Evolutionary conservation across 2,888 invertebrate genomes (phyloP).

Genomic region (Morinoia aosen): DNA sequence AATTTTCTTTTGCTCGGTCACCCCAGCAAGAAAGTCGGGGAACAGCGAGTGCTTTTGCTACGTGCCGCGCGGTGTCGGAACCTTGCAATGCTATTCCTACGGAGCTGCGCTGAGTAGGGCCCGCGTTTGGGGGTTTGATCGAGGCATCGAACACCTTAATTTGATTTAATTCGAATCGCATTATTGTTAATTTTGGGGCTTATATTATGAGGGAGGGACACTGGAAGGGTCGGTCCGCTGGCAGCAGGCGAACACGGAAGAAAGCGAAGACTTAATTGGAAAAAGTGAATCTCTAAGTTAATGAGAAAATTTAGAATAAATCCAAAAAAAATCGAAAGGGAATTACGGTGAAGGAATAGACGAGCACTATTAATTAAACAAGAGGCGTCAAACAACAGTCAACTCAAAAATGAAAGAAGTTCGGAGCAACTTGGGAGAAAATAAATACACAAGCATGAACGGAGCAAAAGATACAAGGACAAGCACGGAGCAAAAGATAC

Average conservation of each 20-base stretch:
- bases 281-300: not conserved
- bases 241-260: not conserved
- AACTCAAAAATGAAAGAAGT: not conserved
- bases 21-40: not conserved
- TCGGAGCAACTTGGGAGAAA: not conserved
- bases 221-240: not conserved
- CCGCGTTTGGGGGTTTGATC: slow-evolving; percentile 23
- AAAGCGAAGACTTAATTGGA: not conserved
- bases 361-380: too few relatives aligned
- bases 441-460: not conserved
- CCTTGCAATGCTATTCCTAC: slow-evolving; percentile 32
- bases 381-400: not conserved
- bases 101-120: not conserved
- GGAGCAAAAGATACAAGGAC: not conserved
- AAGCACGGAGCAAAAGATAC: not conserved
- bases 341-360: not conserved
- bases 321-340: not conserved
- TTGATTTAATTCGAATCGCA: slow-evolving; percentile 55
- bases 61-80: not conserved
- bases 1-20: not conserved
- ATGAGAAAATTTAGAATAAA: not conserved
- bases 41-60: not conserved
- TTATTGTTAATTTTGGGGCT: slow-evolving; percentile 55
- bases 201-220: slow-evolving; percentile 36
- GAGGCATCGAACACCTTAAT: slow-evolving; percentile 46